phyloP scores from a whole-genome alignment of 2,797 vertebrate species.

The Toxotes lorentzi region DNA sequence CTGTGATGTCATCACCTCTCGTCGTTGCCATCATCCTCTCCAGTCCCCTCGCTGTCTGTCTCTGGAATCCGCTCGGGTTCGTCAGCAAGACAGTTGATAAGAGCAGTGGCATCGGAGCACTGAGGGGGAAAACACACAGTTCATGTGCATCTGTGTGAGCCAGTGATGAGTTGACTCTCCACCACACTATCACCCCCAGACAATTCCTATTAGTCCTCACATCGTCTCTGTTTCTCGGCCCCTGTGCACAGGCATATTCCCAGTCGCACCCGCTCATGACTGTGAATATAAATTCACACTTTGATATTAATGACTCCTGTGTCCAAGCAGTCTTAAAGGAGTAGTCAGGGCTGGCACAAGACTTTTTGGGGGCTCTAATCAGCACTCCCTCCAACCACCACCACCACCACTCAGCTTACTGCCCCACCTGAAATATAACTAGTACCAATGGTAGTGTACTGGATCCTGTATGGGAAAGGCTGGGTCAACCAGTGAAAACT shows the following conservation, averaged over 20 bases:
- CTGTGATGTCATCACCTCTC: slow-evolving; percentile 58
- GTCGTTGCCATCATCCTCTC: slow-evolving; percentile 26
- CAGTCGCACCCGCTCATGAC: slow-evolving; percentile 28
- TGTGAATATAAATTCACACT: slow-evolving; percentile 52
- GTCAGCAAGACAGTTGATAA: neutral
- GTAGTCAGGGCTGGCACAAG: neutral
- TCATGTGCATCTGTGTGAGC: slow-evolving; percentile 5
- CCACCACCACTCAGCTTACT: no score
- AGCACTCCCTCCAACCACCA: neutral
- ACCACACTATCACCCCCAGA: neutral
- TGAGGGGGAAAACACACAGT: neutral
- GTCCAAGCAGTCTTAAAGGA: slow-evolving; percentile 9
- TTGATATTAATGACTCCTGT: slow-evolving; percentile 36
- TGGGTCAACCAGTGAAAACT: no score
- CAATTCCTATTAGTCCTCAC: slow-evolving; percentile 19
- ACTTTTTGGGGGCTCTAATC: neutral
- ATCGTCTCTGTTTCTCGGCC: neutral
- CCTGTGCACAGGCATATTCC: slow-evolving; percentile 34
- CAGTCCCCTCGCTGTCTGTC: slow-evolving; percentile 15
- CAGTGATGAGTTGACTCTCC: neutral
- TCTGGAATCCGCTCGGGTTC: neutral
- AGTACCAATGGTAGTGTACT: neutral
- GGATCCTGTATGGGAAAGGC: no score
- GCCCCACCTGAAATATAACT: no score
- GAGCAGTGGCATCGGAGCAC: slow-evolving; percentile 15